These are phyloP conservation scores for Leucophenga maculata DNA, from an alignment of 2,888 invertebrate genomes.

Conservation along the genomic window DNA sequence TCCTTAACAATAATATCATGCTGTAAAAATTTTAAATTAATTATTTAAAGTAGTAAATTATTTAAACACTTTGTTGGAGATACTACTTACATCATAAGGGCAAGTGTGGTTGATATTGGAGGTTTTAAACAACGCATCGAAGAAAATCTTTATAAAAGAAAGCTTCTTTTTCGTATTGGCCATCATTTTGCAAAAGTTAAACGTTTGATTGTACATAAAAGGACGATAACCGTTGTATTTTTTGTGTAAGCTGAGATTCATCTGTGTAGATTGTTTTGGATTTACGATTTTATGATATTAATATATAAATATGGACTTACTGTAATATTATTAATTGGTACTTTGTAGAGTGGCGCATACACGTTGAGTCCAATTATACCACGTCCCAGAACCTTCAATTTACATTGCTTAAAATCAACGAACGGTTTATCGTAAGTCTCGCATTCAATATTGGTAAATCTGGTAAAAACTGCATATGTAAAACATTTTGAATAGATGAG, in stretches of 20 bases:
- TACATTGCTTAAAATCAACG: slow-evolving; percentile 12
- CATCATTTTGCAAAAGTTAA: slow-evolving; percentile 2
- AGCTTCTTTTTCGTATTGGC: neutral
- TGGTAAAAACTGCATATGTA: neutral
- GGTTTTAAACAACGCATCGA: neutral
- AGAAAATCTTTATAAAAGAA: neutral
- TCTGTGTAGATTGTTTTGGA: no score
- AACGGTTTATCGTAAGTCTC: slow-evolving; percentile 25
- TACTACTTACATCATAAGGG: slow-evolving; percentile 25
- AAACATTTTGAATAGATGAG: neutral
- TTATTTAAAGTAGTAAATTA: neutral
- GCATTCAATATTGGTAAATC: slow-evolving; percentile 32
- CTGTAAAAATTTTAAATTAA: neutral
- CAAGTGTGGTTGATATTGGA: slow-evolving; percentile 18
- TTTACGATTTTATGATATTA: no score
- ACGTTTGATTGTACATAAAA: slow-evolving; percentile 27
- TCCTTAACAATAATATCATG: neutral
- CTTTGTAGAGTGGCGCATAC: slow-evolving; percentile 3
- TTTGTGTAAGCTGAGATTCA: slow-evolving; percentile 29
- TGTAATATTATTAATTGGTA: slow-evolving; percentile 17
- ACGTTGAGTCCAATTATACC: slow-evolving; percentile 33
- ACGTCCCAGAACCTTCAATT: slow-evolving; percentile 31
- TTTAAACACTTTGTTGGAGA: neutral
- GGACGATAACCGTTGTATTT: slow-evolving; percentile 25
- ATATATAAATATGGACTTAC: no score